Evolutionary conservation across 2,113 vertebrate species (phyloP).

Genomic region (Coracopsis vasa): DNA sequence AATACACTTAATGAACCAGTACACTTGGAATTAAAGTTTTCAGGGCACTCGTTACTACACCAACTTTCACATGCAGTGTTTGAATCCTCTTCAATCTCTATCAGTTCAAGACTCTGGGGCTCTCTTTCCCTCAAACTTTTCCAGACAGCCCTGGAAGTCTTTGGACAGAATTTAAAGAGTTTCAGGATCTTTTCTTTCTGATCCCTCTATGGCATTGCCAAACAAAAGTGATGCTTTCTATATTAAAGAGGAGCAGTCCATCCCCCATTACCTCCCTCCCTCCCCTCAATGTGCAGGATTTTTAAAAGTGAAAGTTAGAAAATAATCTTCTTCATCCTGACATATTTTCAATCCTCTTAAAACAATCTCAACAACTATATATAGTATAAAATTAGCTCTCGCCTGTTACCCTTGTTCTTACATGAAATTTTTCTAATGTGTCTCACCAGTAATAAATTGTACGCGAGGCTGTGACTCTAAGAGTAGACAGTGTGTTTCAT

Average conservation of each 20-base stretch:
- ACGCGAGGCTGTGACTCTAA: conserved; percentile 51
- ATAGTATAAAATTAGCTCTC: conserved; percentile 31
- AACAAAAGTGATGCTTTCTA: neutral
- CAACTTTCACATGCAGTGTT: conserved; percentile 51
- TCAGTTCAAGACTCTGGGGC: neutral
- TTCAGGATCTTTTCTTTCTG: neutral
- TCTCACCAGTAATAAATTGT: conserved; percentile 66
- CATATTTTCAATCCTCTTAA: conserved; percentile 30
- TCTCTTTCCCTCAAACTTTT: neutral
- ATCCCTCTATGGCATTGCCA: neutral
- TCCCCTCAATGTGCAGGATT: neutral
- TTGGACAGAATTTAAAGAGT: neutral
- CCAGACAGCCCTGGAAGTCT: neutral
- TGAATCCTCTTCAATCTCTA: conserved; percentile 1
- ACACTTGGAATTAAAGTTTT: conserved; percentile 51
- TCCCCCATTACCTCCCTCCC: neutral
- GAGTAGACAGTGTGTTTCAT: conserved; percentile 78
- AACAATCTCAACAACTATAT: conserved; percentile 35
- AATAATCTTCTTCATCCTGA: neutral
- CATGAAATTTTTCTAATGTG: conserved; percentile 29
- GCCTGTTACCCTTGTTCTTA: neutral
- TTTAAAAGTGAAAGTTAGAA: conserved; percentile 1
- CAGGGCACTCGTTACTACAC: conserved; percentile 30
- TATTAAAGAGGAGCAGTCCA: neutral
- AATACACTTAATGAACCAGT: conserved; percentile 41